phyloP scores from a whole-genome alignment of 1,140 invertebrate species.

The Daktulosphaira vitifoliae region DNA sequence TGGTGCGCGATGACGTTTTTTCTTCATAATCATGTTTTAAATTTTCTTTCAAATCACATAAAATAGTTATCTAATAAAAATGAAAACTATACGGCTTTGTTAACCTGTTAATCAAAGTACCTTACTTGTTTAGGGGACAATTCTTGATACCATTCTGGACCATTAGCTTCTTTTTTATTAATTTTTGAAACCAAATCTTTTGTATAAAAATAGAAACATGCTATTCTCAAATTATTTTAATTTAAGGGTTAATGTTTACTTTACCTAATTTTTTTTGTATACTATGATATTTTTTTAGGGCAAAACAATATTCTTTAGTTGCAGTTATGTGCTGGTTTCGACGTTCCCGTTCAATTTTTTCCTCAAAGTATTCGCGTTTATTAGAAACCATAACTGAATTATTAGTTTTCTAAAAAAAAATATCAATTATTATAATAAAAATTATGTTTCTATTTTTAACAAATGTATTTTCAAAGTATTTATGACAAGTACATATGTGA shows the following conservation, averaged over 20 bases:
- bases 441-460: no score
- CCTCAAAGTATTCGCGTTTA: not conserved
- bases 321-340: not conserved
- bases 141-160: not conserved
- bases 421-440: no score
- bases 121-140: not conserved
- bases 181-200: no score
- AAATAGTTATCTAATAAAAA: not conserved
- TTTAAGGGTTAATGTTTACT: not conserved
- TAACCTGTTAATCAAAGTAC: no score
- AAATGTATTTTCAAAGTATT: no score
- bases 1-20: not conserved
- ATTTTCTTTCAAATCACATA: not conserved
- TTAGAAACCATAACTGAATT: no score
- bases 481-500: no score
- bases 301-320: not conserved
- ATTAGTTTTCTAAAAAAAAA: no score
- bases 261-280: not conserved
- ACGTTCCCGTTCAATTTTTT: not conserved
- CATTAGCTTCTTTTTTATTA: not conserved
- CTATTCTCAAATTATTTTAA: no score
- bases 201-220: no score
- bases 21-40: not conserved
- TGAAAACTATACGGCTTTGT: no score
- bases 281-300: not conserved